Base-by-base conservation (phyloP, 2,113 vertebrate species). In the Nesogale talazaci region DNA sequence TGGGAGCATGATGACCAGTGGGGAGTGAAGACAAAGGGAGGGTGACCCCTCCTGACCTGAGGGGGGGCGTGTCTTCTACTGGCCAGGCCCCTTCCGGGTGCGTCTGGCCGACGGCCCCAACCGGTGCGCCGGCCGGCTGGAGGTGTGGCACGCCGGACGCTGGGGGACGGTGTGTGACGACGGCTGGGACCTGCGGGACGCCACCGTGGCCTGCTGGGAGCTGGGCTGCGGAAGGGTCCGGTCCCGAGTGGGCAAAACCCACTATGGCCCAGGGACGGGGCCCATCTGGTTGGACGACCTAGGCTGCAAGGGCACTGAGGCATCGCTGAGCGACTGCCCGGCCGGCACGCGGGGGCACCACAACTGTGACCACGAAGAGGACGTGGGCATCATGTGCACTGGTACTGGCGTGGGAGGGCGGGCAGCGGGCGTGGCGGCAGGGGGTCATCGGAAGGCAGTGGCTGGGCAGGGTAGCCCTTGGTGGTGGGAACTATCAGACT, bases 131-230 rank as follows among this genome's bases (percentile, higher is more conserved):
- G 98, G 98, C 8, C 96, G 98, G 75, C 95, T 98, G 23, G 97
- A 98, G 78, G 95, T 98, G 80, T 72, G 97, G 87, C 95, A 97
- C 16, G 92, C 96, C 0, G 97, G 96, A 2, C 83, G 8, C 29
- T 98, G 98, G 98, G 98, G 98, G 34, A 98, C 98, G 0, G 94
- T 98, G 63, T 98, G 98, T 3, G 97, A 98, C 3, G 97, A 98
- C 25, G 17, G 15, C 89, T 98, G 98, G 98, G 97, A 97, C 29
- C 91, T 97, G 27, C 34, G 31, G 0, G 96, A 97, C 1, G 94
- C 97, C 0, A 69, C 92, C 0, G 98, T 98, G 0, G 97, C 95
- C 72, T 98, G 98, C 90, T 88, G 79, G 88, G 97, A 98, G 69
- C 88, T 98, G 82, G 96, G 97, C 23, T 98, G 98, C 0, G 97